These are phyloP conservation scores for Apis laboriosa DNA, from an alignment of 1,140 invertebrate genomes.

Conservation along the genomic window DNA sequence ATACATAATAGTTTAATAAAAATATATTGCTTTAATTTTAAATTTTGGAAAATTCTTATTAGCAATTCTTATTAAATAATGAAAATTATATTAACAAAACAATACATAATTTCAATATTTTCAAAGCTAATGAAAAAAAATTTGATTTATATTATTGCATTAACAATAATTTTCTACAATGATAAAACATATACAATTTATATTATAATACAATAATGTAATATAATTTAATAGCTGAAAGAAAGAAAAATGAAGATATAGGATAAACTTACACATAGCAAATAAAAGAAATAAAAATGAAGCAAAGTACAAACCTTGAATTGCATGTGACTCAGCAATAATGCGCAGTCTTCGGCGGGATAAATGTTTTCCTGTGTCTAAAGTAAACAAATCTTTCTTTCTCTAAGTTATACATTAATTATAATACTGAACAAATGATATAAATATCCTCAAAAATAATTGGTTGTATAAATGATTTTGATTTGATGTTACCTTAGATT, in stretches of 20 bases:
- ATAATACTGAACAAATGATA: slow-evolving; percentile 41
- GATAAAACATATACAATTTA: not conserved
- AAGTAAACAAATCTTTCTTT: slow-evolving; percentile 61
- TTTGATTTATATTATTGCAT: not conserved
- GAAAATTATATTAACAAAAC: not conserved
- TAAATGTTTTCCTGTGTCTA: slow-evolving; percentile 87
- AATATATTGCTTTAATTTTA: not conserved
- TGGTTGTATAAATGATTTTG: slow-evolving; percentile 29
- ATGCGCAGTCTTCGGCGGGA: slow-evolving; percentile 93
- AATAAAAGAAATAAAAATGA: slow-evolving; percentile 50
- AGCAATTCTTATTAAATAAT: not conserved
- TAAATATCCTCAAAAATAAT: slow-evolving; percentile 34
- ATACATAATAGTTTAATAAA: not conserved
- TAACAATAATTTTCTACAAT: not conserved
- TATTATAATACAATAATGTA: no score
- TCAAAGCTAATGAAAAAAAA: not conserved
- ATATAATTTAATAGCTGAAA: not conserved
- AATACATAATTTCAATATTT: not conserved
- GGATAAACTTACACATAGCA: slow-evolving; percentile 31
- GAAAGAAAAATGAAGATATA: not conserved
- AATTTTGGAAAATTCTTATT: not conserved
- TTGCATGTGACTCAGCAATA: slow-evolving; percentile 96
- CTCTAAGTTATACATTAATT: slow-evolving; percentile 55
- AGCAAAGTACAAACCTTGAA: slow-evolving; percentile 86
- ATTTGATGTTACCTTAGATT: slow-evolving; percentile 32